Base-by-base conservation (phyloP, 2,113 vertebrate genomes). In the Oryctolagus cuniculus region DNA sequence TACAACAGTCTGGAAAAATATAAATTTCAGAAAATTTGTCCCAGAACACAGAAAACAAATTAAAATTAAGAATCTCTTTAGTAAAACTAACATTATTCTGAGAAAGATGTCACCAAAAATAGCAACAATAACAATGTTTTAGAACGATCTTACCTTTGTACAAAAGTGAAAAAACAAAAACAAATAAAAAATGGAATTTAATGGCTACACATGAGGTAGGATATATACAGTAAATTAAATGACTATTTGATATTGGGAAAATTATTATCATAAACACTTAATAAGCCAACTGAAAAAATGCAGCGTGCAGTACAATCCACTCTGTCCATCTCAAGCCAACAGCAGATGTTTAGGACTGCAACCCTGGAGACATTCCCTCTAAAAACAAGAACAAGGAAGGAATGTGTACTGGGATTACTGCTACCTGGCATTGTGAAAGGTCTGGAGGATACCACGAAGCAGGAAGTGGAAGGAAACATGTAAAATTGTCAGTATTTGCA, bases 1-100 rank as follows among this genome's bases (percentile, higher is more conserved):
- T 85, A 8, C 9, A 61, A 89, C 61, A 89, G 89, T 82, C 69
- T 87, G 58, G 36, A 88, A 90, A 92, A 81, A 94, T 74, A 13
- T 73, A 38, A 86, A 89, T 31, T 74, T 89, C 36, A 79, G 75
- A 73, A 64, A 34, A 55, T 85, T 83, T 91, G 29, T 85, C 74
- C 31, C 19, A 93, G 87, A 94, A 87, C 10, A 29, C 13, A 88
- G n/a, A 81, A 93, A 70, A 72, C 70, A 31, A 73, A 66, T 89
- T 67, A 73, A 73, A 77, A 7, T 51, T 55, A 77, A 84, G 88
- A 53, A 64, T 27, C 38, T 69, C 58, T 74, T 83, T 83, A 80
- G n/a, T 70, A 87, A 64, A 79, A 75, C 22, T 69, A 93, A 10
- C 21, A 51, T 80, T 85, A 22, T 70, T 25, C 36, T 90, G 25